These are phyloP conservation scores for Leiothrix lutea DNA, from an alignment of 2,113 vertebrate genomes.

Conservation along the genomic window DNA sequence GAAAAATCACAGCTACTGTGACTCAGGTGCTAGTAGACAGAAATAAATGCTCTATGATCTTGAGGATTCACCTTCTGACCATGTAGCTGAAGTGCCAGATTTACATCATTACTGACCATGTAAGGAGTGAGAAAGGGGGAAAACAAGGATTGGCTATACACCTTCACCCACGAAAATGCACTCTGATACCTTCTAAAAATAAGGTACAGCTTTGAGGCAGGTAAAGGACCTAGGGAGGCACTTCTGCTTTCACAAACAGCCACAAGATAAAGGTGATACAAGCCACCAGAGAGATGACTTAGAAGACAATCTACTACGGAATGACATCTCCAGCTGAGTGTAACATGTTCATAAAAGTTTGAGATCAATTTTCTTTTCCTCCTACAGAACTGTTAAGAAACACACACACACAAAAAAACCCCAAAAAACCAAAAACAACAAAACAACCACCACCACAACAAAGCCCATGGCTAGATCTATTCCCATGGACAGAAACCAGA, in stretches of 20 bases:
- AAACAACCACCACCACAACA: too few species aligned
- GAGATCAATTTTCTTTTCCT: neutral
- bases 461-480: neutral
- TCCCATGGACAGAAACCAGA: neutral
- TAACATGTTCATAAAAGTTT: neutral
- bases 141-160: neutral
- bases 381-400: neutral
- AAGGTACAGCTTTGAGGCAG: neutral
- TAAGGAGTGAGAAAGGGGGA: neutral
- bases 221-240: rapidly evolving
- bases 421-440: too few species aligned
- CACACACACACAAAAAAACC: neutral
- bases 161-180: neutral
- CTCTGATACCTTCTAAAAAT: neutral
- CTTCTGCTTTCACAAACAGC: neutral
- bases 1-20: neutral
- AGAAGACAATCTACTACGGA: rapidly evolving
- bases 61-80: neutral
- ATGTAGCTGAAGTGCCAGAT: neutral
- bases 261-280: neutral
- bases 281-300: neutral
- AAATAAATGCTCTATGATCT: neutral
- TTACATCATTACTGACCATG: neutral
- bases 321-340: neutral
- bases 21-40: neutral